phyloP scores from a whole-genome alignment of 2,113 vertebrate genomes.

The Mobula hypostoma region DNA sequence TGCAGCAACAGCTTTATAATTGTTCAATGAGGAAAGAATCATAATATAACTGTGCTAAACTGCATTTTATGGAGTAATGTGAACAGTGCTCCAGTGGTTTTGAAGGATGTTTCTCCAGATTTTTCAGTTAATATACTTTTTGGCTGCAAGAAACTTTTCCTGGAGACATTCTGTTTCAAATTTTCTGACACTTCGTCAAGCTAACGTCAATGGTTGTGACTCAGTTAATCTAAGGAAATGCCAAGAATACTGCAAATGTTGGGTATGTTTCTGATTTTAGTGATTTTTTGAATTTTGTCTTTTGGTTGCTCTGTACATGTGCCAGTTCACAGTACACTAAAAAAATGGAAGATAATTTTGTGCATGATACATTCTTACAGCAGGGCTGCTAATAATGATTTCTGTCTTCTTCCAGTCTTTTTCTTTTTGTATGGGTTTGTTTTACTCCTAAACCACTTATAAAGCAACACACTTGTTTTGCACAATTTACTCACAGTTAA shows the following conservation, averaged over 20 bases:
- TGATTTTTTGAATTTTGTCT: not conserved
- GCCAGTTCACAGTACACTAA: not conserved
- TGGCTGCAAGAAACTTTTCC: not conserved
- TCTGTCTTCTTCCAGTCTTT: not conserved
- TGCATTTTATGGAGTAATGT: slow-evolving; percentile 16
- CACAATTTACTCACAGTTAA: not conserved
- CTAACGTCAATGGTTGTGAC: not conserved
- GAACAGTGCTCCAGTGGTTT: not conserved
- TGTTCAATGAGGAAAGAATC: not conserved
- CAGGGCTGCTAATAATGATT: not conserved
- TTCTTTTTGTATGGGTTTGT: not conserved
- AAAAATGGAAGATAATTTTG: not conserved
- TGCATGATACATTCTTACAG: not conserved
- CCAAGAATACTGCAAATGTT: slow-evolving; percentile 16
- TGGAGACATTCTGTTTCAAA: slow-evolving; percentile 11
- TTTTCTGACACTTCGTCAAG: slow-evolving; percentile 30
- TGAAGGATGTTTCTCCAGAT: not conserved
- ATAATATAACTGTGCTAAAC: not conserved
- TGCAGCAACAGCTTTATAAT: not conserved
- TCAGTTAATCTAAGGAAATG: not conserved
- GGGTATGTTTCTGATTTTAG: not conserved
- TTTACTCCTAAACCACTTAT: not conserved
- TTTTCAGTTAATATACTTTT: slow-evolving; percentile 20
- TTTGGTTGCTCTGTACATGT: not conserved
- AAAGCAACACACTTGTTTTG: not conserved